These are phyloP conservation scores for Nasonia longicornis DNA, from an alignment of 1,140 invertebrate genomes.

Conservation along the genomic window DNA sequence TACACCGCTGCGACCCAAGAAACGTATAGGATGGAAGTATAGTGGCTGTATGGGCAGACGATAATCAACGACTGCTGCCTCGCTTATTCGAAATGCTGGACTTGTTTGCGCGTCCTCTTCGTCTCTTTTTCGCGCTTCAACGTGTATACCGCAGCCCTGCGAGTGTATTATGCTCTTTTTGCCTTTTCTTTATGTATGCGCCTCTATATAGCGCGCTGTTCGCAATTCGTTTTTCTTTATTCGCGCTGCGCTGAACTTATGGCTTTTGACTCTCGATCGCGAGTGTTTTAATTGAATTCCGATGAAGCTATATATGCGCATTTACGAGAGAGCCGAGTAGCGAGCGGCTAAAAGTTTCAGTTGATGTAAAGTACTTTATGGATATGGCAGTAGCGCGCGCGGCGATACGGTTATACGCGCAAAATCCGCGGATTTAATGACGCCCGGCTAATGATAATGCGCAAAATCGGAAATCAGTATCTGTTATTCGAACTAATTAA, in stretches of 20 bases:
- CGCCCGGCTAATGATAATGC: background rate
- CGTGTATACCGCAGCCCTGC: background rate
- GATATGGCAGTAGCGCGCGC: background rate
- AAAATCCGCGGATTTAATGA: background rate
- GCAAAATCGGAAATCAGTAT: background rate
- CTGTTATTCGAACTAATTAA: background rate
- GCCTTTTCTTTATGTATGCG: background rate
- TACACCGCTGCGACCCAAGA: background rate
- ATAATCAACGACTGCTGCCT: constrained; percentile 10
- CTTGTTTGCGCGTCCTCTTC: constrained; percentile 22
- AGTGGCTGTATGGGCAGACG: background rate
- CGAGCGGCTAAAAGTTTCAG: background rate
- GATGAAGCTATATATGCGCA: background rate
- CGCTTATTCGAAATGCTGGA: constrained; percentile 9
- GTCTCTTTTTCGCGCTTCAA: background rate
- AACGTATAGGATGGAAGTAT: background rate
- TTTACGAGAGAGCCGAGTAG: too few species aligned
- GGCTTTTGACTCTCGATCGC: background rate
- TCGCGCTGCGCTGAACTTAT: background rate
- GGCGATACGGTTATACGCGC: background rate
- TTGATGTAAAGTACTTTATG: background rate
- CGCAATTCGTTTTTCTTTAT: background rate
- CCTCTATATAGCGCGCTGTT: background rate
- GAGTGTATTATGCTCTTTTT: background rate
- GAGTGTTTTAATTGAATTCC: constrained; percentile 1